Evolutionary conservation across 2,113 vertebrate genomes (phyloP).

Genomic region (Psettodes erumei): DNA sequence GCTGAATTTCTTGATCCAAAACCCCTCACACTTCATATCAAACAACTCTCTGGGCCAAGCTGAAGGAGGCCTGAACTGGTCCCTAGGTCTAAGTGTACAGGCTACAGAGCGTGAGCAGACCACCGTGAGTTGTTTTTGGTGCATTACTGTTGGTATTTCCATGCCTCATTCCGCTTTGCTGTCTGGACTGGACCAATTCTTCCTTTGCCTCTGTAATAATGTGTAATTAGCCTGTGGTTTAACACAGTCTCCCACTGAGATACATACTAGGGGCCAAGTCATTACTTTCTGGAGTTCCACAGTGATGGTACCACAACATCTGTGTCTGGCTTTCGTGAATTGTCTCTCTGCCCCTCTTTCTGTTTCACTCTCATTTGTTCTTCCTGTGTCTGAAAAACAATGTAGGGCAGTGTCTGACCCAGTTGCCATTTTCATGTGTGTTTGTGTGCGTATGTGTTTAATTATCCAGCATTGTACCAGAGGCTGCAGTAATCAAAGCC

Average conservation of each 20-base stretch:
- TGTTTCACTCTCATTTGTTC: slow-evolving; percentile 63
- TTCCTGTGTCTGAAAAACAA: slow-evolving; percentile 73
- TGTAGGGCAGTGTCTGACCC: slow-evolving; percentile 80
- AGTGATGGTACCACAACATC: slow-evolving; percentile 56
- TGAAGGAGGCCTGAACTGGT: slow-evolving; percentile 24
- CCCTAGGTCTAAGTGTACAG: slow-evolving; percentile 28
- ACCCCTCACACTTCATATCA: not conserved
- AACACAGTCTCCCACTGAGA: slow-evolving; percentile 48
- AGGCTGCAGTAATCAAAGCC: slow-evolving; percentile 69
- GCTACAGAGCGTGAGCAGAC: slow-evolving; percentile 12
- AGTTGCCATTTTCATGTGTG: slow-evolving; percentile 71
- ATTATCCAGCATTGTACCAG: slow-evolving; percentile 69
- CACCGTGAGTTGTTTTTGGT: slow-evolving; percentile 29
- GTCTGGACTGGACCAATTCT: slow-evolving; percentile 31
- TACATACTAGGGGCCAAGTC: slow-evolving; percentile 41
- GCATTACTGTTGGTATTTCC: slow-evolving; percentile 45
- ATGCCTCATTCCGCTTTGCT: slow-evolving; percentile 22
- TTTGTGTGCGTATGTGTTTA: slow-evolving; percentile 58
- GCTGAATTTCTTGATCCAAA: not conserved
- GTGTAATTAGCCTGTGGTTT: slow-evolving; percentile 67
- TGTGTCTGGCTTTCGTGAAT: slow-evolving; percentile 53
- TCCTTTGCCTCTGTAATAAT: slow-evolving; percentile 58
- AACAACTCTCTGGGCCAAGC: not conserved
- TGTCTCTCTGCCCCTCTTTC: slow-evolving; percentile 37
- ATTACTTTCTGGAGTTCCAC: slow-evolving; percentile 56